A percentile compares a stretch with the other conserved stretches of the same genome.
These are phyloP conservation scores for Poeciliopsis prolifica DNA, from an alignment of 2,113 vertebrate genomes.

Conservation along the genomic window DNA sequence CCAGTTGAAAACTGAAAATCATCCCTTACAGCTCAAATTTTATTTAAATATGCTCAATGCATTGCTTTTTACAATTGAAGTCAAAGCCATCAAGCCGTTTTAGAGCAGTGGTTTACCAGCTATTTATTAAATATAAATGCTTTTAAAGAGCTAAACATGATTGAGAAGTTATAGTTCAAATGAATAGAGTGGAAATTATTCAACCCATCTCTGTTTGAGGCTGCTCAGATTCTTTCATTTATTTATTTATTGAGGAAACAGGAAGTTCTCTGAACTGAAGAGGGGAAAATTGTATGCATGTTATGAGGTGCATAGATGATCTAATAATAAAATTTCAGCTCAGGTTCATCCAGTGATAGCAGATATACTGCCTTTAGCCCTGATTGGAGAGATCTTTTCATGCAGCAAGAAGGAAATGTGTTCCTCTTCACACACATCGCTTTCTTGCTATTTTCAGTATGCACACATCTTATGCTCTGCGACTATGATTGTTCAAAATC, in stretches of 20 bases:
- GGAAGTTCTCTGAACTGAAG: slow-evolving; percentile 16
- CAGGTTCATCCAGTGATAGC: background rate
- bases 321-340: slow-evolving; percentile 21
- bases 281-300: slow-evolving; percentile 25
- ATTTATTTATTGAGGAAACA: background rate
- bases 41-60: background rate
- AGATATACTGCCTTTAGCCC: no score
- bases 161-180: slow-evolving; percentile 42
- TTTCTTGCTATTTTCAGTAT: no score
- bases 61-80: background rate
- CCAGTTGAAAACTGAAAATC: no score
- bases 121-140: slow-evolving; percentile 36
- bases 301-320: slow-evolving; percentile 18
- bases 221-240: slow-evolving; percentile 32
- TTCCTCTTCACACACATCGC: no score
- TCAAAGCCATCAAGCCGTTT: slow-evolving; percentile 16
- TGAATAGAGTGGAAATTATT: slow-evolving; percentile 42
- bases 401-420: no score
- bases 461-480: no score
- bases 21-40: no score
- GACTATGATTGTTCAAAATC: no score
- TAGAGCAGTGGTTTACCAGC: slow-evolving; percentile 56
- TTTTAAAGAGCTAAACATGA: slow-evolving; percentile 37
- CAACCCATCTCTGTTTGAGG: background rate
- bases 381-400: no score